Conservation (phyloP, 2,113 vertebrate genomes). For the Gasterosteus aculeatus region DNA sequence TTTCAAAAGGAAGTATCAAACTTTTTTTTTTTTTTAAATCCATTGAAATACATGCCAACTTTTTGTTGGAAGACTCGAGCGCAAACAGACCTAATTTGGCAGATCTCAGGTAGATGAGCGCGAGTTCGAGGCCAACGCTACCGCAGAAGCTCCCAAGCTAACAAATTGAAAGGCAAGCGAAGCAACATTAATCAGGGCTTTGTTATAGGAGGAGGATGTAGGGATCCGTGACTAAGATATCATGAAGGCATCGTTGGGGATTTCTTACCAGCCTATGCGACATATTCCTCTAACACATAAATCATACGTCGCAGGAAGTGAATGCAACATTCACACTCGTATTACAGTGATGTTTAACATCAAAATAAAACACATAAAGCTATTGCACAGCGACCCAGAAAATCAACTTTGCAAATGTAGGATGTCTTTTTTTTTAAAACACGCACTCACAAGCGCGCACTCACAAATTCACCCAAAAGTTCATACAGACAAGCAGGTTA, state of each 20-base stretch:
- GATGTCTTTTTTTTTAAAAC: slow-evolving; percentile 49
- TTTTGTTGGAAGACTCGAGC: slow-evolving; percentile 42
- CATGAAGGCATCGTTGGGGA: slow-evolving; percentile 56
- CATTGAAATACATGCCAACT: slow-evolving; percentile 62
- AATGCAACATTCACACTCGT: slow-evolving; percentile 47
- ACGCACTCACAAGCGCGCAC: slow-evolving; percentile 16
- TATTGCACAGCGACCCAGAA: slow-evolving; percentile 85
- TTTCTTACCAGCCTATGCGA: slow-evolving; percentile 47
- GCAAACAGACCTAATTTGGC: slow-evolving; percentile 73
- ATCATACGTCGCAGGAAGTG: slow-evolving; percentile 48
- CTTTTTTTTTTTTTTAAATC: slow-evolving; percentile 1
- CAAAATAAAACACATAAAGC: slow-evolving; percentile 65
- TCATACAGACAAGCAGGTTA: slow-evolving; percentile 55
- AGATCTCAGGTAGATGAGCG: slow-evolving; percentile 50
- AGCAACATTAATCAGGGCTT: slow-evolving; percentile 63
- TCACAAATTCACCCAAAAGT: slow-evolving; percentile 29
- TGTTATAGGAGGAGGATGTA: slow-evolving; percentile 41
- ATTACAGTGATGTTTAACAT: slow-evolving; percentile 72
- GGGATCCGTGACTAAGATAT: slow-evolving; percentile 45
- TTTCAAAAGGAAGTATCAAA: slow-evolving; percentile 43
- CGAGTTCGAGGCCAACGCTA: slow-evolving; percentile 61
- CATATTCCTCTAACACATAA: slow-evolving; percentile 44
- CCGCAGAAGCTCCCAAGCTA: slow-evolving; percentile 52
- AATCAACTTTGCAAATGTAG: slow-evolving; percentile 76
- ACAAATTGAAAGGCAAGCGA: slow-evolving; percentile 75